Percentiles rank a stretch among this genome's conserved stretches.
These are phyloP conservation scores for Phrynocephalus guinanensis DNA, from an alignment of 2,797 vertebrate genomes.

Conservation along the genomic window DNA sequence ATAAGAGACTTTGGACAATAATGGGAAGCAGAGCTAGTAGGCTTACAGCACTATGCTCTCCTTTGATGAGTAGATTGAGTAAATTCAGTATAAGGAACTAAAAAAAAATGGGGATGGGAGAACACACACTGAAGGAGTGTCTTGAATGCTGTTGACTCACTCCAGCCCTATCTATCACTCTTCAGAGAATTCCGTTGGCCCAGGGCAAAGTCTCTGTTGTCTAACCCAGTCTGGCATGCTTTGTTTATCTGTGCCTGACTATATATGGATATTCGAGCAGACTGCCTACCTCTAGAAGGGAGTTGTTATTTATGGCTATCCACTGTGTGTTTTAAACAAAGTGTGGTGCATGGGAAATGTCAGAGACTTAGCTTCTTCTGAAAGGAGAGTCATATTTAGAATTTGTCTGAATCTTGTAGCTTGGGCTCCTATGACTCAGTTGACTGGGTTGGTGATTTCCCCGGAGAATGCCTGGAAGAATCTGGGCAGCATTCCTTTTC, in stretches of 20 bases:
- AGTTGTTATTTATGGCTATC: background rate
- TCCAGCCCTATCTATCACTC: constrained; percentile 66
- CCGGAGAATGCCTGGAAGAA: background rate
- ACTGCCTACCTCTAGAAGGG: background rate
- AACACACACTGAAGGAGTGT: constrained; percentile 62
- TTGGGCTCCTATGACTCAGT: background rate
- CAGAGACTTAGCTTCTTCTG: background rate
- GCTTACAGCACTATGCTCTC: background rate
- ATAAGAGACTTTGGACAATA: background rate
- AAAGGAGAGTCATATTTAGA: background rate
- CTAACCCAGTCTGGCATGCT: constrained; percentile 25
- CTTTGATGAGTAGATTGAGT: background rate
- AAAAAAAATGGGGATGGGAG: constrained; percentile 31
- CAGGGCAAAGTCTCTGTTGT: constrained; percentile 48
- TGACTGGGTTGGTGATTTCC: background rate
- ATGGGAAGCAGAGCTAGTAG: background rate
- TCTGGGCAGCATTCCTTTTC: background rate
- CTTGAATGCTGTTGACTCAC: constrained; percentile 57
- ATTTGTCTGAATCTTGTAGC: background rate
- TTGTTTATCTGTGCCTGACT: constrained; percentile 27
- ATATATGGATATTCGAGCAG: constrained; percentile 62
- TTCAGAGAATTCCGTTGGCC: constrained; percentile 65
- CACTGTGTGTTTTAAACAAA: background rate
- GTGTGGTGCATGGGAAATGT: background rate
- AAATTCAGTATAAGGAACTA: constrained; percentile 35